Percentiles rank a stretch among this genome's conserved stretches.
These are phyloP conservation scores for Trichonephila clavipes DNA, from an alignment of 1,140 invertebrate species.

Conservation along the genomic window DNA sequence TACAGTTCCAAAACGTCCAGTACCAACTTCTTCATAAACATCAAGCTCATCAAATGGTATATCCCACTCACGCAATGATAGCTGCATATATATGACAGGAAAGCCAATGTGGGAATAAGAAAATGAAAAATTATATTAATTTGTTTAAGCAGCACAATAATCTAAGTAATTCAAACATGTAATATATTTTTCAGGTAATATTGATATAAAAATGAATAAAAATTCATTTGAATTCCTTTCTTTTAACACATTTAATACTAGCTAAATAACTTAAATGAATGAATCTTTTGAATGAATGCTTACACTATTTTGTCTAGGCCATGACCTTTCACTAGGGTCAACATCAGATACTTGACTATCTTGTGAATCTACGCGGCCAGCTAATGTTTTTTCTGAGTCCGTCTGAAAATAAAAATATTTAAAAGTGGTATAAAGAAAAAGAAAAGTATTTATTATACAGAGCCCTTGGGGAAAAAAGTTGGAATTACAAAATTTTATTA, in stretches of 20 bases:
- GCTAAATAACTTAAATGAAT: no score
- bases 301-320: constrained; percentile 95
- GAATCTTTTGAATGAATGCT: constrained; percentile 79
- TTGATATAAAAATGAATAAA: no score
- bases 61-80: constrained; percentile 98
- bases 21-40: constrained; percentile 91
- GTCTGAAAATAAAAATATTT: constrained; percentile 80
- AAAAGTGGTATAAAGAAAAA: neutral
- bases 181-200: no score
- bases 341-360: constrained; percentile 90
- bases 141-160: neutral
- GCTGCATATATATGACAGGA: constrained; percentile 9
- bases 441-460: neutral
- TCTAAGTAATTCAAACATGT: neutral
- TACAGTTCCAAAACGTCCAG: constrained; percentile 95
- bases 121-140: neutral
- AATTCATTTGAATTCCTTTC: no score
- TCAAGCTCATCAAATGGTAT: constrained; percentile 97
- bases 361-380: constrained; percentile 90
- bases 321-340: constrained; percentile 81
- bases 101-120: no score
- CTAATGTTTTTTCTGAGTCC: constrained; percentile 91
- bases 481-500: no score
- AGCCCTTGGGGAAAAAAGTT: neutral
- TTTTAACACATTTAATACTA: no score